phyloP scores from a whole-genome alignment of 1,140 invertebrate genomes.

The Mylabris phalerata region DNA sequence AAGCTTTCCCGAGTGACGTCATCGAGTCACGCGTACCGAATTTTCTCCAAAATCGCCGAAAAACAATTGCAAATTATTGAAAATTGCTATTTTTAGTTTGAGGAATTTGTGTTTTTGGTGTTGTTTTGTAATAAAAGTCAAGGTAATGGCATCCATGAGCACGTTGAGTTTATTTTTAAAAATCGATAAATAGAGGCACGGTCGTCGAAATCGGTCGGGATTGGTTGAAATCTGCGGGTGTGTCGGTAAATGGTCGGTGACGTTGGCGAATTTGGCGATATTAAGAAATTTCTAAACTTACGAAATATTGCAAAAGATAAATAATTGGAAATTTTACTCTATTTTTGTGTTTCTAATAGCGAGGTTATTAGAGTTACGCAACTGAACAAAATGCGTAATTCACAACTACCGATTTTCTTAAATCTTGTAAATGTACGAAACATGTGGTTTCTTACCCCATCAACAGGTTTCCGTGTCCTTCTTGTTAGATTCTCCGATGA shows the following conservation, averaged over 20 bases:
- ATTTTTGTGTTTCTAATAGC: too few species aligned
- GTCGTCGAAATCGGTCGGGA: background rate
- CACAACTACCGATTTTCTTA: background rate
- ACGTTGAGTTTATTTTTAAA: constrained; percentile 13
- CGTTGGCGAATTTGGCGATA: background rate
- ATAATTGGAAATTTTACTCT: background rate
- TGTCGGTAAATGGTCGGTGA: constrained; percentile 2
- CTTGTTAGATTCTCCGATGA: constrained; percentile 35
- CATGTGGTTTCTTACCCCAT: constrained; percentile 24
- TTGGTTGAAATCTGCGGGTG: constrained; percentile 16
- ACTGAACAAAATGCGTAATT: background rate
- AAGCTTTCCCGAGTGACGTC: constrained; percentile 4
- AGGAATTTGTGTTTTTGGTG: too few species aligned
- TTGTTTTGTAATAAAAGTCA: constrained; percentile 4
- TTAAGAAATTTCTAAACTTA: background rate
- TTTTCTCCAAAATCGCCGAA: background rate
- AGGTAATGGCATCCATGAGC: constrained; percentile 3
- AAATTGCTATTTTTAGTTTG: too few species aligned
- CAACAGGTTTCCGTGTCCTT: constrained; percentile 21
- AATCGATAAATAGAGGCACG: constrained; percentile 7
- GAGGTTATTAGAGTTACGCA: background rate
- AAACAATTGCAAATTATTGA: background rate
- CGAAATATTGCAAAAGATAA: background rate
- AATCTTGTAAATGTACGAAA: background rate
- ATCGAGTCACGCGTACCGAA: constrained; percentile 2